These are phyloP conservation scores for Cordilura impudica DNA, from an alignment of 2,888 invertebrate genomes.

Conservation along the genomic window DNA sequence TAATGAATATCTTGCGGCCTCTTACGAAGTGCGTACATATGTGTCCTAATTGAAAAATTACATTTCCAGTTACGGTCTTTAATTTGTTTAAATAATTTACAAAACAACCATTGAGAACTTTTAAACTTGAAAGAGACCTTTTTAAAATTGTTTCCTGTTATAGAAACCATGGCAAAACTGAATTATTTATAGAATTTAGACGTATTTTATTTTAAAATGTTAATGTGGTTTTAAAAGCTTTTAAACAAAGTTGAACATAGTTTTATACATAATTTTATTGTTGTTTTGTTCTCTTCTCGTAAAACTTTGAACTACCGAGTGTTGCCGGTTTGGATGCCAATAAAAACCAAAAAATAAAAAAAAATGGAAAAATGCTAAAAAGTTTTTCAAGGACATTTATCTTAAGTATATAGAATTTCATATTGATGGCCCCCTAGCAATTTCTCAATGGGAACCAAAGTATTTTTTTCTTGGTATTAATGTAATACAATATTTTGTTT, in stretches of 20 bases:
- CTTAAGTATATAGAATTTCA: background rate
- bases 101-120: slow-evolving; percentile 14
- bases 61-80: slow-evolving; percentile 9
- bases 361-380: background rate
- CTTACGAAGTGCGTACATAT: too few species aligned
- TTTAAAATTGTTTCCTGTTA: slow-evolving; percentile 12
- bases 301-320: slow-evolving; percentile 26
- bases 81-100: slow-evolving; percentile 30
- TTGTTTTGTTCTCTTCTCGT: background rate
- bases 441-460: background rate
- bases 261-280: slow-evolving; percentile 11
- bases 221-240: slow-evolving; percentile 45
- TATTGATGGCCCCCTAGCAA: background rate
- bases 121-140: slow-evolving; percentile 11
- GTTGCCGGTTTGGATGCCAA: background rate
- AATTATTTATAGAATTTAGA: slow-evolving; percentile 21
- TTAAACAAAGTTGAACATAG: slow-evolving; percentile 23
- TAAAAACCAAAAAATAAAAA: background rate
- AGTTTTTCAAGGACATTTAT: slow-evolving; percentile 27
- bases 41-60: background rate
- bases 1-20: too few species aligned
- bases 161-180: background rate
- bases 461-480: background rate
- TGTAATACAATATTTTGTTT: too few species aligned
- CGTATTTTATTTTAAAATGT: slow-evolving; percentile 11